Percentiles rank a stretch among this genome's conserved stretches.
These are phyloP conservation scores for Catharus bicknelli DNA, from an alignment of 2,113 vertebrate genomes.

Conservation along the genomic window DNA sequence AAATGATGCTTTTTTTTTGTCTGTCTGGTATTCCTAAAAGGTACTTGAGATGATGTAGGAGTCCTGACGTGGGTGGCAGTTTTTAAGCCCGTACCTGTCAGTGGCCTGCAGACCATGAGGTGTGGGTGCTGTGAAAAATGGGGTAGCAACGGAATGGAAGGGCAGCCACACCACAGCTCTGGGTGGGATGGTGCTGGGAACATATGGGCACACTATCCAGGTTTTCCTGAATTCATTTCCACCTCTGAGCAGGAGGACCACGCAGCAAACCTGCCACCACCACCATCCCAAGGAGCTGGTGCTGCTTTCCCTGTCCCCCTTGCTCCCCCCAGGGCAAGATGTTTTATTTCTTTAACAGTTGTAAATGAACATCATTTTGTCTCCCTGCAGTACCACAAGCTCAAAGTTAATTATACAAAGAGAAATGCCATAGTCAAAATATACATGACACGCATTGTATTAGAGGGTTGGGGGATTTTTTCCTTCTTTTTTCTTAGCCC, in stretches of 20 bases:
- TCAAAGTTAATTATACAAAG: slow-evolving; percentile 66
- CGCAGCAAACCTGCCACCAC: neutral
- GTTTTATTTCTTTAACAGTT: neutral
- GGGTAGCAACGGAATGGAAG: neutral
- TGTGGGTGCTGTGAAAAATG: neutral
- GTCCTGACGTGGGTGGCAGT: slow-evolving; percentile 49
- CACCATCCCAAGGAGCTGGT: neutral
- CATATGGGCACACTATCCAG: fast-evolving
- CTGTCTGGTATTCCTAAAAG: slow-evolving; percentile 34
- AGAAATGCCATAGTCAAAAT: slow-evolving; percentile 79
- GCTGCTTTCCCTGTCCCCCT: neutral
- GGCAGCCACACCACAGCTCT: neutral
- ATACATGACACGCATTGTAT: slow-evolving; percentile 70
- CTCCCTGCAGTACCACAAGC: slow-evolving; percentile 38
- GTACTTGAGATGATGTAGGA: slow-evolving; percentile 38
- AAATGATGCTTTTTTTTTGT: slow-evolving; percentile 31
- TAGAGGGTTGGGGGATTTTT: slow-evolving; percentile 50
- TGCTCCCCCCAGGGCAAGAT: neutral
- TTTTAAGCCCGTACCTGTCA: slow-evolving; percentile 42
- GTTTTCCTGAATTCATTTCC: neutral
- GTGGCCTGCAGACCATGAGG: neutral
- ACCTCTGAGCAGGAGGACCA: neutral
- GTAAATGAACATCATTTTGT: neutral
- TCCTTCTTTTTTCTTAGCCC: slow-evolving; percentile 72
- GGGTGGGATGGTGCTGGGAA: neutral